Conservation (phyloP, 2,888 invertebrate species). For the Ectemnius continuus region DNA sequence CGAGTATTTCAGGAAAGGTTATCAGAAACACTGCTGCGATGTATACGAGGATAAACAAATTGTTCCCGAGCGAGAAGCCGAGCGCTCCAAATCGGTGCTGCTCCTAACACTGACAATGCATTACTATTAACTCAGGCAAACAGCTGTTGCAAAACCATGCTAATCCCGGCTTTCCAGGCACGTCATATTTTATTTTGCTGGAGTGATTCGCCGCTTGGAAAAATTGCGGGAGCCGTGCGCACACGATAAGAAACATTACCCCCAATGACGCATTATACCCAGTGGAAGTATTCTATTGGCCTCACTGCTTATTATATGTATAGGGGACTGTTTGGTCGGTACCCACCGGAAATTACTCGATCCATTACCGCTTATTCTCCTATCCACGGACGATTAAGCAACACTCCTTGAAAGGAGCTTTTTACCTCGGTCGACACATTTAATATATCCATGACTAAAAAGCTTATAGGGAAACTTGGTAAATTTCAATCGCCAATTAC, state of each 20-base stretch:
- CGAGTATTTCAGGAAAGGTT: constrained; percentile 4
- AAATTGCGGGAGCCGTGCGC: constrained; percentile 11
- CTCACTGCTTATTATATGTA: too few relatives aligned
- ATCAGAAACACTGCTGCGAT: not conserved
- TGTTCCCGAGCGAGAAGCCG: constrained; percentile 3
- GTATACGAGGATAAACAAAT: not conserved
- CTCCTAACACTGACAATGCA: constrained; percentile 3
- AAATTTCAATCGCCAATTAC: not conserved
- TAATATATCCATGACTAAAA: too few relatives aligned
- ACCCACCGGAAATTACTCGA: too few relatives aligned
- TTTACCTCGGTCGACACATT: too few relatives aligned
- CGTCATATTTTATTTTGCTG: constrained; percentile 1
- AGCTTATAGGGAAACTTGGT: too few relatives aligned
- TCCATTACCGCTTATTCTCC: too few relatives aligned
- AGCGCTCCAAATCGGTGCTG: not conserved
- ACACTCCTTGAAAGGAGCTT: too few relatives aligned
- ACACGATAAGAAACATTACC: constrained; percentile 18
- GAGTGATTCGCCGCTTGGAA: constrained; percentile 23
- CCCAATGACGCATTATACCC: constrained; percentile 22
- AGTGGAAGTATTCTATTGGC: not conserved
- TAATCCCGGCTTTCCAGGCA: not conserved
- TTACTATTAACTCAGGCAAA: not conserved
- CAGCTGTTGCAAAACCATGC: not conserved
- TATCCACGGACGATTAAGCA: too few relatives aligned
- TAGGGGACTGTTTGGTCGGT: too few relatives aligned